These are phyloP conservation scores for Anoplopoma fimbria DNA, from an alignment of 2,113 vertebrate species.

Conservation along the genomic window DNA sequence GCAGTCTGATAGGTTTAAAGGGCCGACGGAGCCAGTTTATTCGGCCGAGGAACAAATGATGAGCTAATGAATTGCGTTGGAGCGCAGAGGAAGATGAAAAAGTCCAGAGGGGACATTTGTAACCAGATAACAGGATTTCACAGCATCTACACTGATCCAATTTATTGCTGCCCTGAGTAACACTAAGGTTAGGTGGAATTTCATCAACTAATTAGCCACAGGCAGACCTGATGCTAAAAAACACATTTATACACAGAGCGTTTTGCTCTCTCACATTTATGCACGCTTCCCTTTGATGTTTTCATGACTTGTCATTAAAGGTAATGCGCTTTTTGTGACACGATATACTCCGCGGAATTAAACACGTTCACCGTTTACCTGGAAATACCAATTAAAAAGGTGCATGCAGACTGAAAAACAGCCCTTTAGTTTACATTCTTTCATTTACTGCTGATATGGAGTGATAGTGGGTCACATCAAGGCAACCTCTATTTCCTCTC, in stretches of 20 bases:
- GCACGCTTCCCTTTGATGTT: conserved; percentile 3
- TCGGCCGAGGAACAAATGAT: conserved; percentile 15
- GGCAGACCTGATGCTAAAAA: conserved; percentile 13
- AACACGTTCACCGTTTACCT: background rate
- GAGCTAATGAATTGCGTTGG: conserved; percentile 41
- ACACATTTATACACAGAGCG: background rate
- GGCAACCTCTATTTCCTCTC: background rate
- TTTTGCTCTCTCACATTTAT: background rate
- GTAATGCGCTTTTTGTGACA: background rate
- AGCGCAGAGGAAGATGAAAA: conserved; percentile 29
- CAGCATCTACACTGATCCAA: conserved; percentile 60
- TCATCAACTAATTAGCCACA: conserved; percentile 57
- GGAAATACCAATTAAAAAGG: background rate
- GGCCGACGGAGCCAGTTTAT: conserved; percentile 3
- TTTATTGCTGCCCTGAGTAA: conserved; percentile 59
- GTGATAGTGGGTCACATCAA: background rate
- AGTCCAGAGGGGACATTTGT: conserved; percentile 58
- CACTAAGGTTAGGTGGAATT: conserved; percentile 48
- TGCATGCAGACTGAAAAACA: background rate
- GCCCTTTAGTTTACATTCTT: background rate
- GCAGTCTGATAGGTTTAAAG: conserved; percentile 16
- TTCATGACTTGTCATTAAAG: background rate
- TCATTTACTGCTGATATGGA: background rate
- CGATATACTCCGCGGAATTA: background rate
- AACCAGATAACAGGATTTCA: conserved; percentile 72